Evolutionary conservation across 2,888 invertebrate species (phyloP), one percentile per base, ranked within the genome.

Genomic region (Nymphalis polychloros): DNA sequence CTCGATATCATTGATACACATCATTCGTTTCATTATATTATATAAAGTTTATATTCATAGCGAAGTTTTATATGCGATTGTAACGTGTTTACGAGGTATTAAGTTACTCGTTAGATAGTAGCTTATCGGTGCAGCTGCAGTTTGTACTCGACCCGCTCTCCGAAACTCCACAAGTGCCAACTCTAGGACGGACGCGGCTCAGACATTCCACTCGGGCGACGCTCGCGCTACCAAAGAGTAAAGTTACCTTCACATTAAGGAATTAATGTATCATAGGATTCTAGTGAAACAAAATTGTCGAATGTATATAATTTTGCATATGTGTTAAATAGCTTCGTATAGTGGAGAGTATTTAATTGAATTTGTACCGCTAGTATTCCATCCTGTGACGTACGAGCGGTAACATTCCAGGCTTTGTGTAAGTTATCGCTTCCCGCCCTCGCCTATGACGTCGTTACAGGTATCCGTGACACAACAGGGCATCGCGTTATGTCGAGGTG

Each of bases 181-280:
- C 80, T 49, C 70, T 68, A 75, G 78, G 78, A 78, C 80, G 81
- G 82, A 81, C 81, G 79, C 83, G 81, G 80, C 78, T 76, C 73
- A 74, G 68, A 82, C 85, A 86, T 86, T 86, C 88, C 85, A 83
- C 77, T 78, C 77, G 72, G 63, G 72, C 65, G 67, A 63, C 87
- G 86, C 87, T 87, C 87, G 88, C 84, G 86, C 91, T 89, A 92
- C 92, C 92, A 92, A 92, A 92, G 92, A 92, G 82, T 90, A 86
- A 85, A 87, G 92, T 92, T 92, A 92, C 91, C 92, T 88, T 90
- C 89, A 86, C 83, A 81, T 81, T 88, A 88, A 87, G 86, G 84
- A 82, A 79, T 88, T 84, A 83, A 84, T 89, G 86, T 90, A 87
- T 83, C 83, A 86, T 89, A 90, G 86, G 73, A 74, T 76, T 81